phyloP scores from a whole-genome alignment of 2,113 vertebrate genomes.

The Oryzias curvinotus region DNA sequence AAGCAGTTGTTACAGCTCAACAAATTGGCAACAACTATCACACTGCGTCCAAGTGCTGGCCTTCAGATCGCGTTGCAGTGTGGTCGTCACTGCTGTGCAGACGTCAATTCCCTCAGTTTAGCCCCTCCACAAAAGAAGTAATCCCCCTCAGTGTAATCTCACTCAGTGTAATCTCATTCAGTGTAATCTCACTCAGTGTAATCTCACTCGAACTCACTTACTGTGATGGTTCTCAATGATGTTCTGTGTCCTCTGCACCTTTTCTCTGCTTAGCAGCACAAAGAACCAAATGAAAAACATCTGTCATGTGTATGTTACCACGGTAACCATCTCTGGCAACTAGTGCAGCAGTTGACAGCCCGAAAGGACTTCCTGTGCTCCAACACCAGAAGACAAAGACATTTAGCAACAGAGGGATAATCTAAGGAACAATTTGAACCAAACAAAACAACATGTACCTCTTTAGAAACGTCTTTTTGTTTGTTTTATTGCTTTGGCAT shows the following conservation, averaged over 20 bases:
- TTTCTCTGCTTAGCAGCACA: constrained; percentile 42
- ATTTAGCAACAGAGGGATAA: constrained; percentile 32
- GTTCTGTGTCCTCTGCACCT: constrained; percentile 41
- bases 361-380: constrained; percentile 20
- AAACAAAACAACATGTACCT: no score
- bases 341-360: constrained; percentile 40
- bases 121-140: neutral
- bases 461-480: no score
- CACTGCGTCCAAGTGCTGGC: constrained; percentile 22
- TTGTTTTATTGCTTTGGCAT: no score
- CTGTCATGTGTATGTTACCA: constrained; percentile 80
- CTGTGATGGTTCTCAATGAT: no score
- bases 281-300: constrained; percentile 63
- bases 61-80: constrained; percentile 9
- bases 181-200: no score
- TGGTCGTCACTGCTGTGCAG: constrained; percentile 15
- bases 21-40: constrained; percentile 51
- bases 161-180: no score
- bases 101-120: constrained; percentile 35
- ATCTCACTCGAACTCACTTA: no score
- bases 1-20: constrained; percentile 51
- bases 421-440: constrained; percentile 1
- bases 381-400: constrained; percentile 1
- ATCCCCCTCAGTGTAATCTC: no score
- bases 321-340: constrained; percentile 80